Percentiles rank a stretch among this genome's conserved stretches.
Evolutionary conservation across 2,888 invertebrate genomes (phyloP).

Genomic region (Coleophora flavipennella): DNA sequence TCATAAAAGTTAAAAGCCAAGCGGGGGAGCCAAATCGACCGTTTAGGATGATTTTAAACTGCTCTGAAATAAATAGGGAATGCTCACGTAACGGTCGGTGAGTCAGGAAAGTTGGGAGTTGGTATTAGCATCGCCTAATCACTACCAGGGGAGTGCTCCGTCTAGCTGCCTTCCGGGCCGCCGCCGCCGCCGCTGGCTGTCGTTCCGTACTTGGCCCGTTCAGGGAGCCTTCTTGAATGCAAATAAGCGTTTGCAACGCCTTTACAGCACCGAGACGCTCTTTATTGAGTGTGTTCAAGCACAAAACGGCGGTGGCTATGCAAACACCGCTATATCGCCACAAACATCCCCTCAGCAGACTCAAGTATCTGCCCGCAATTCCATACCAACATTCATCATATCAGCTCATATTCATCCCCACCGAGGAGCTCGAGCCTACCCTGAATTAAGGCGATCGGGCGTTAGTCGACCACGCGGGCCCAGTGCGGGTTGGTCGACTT

Average conservation of each 20-base stretch:
- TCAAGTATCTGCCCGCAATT: too few species aligned
- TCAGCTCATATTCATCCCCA: too few species aligned
- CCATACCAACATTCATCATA: too few species aligned
- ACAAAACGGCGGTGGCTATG: slow-evolving; percentile 43
- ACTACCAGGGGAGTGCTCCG: slow-evolving; percentile 63
- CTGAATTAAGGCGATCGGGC: too few species aligned
- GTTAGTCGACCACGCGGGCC: too few species aligned
- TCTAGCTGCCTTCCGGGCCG: slow-evolving; percentile 41
- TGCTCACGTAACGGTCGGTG: slow-evolving; percentile 60
- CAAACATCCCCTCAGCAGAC: slow-evolving; percentile 7
- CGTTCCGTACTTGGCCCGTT: slow-evolving; percentile 58
- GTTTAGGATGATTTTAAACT: slow-evolving; percentile 54
- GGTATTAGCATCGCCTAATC: slow-evolving; percentile 71
- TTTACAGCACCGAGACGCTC: slow-evolving; percentile 61
- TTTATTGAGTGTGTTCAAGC: slow-evolving; percentile 60
- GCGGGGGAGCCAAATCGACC: slow-evolving; percentile 30
- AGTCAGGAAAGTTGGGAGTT: slow-evolving; percentile 66
- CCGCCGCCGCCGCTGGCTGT: slow-evolving; percentile 23
- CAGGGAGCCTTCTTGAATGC: slow-evolving; percentile 64
- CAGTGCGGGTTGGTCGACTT: too few species aligned
- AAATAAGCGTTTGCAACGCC: slow-evolving; percentile 68
- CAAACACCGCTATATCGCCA: slow-evolving; percentile 38
- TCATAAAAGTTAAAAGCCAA: too few species aligned
- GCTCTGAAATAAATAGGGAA: slow-evolving; percentile 57
- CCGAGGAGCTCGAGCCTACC: too few species aligned